Evolutionary conservation across 1,140 invertebrate species (phyloP), one percentile per base, ranked within the genome.

Genomic region (Phenacoccus solenopsis): DNA sequence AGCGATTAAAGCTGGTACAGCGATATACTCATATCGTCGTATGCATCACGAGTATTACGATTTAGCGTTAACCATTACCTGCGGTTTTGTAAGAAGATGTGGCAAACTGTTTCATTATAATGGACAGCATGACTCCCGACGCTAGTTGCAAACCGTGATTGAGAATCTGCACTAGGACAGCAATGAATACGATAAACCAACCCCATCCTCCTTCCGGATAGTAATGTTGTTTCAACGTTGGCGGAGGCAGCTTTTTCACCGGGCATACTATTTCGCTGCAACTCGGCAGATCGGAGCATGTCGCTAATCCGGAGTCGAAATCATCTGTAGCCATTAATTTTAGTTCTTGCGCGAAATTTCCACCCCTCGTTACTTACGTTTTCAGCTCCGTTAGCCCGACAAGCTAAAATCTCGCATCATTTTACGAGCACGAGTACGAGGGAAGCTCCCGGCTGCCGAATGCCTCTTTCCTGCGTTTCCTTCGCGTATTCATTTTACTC

Each of bases 171-270:
- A 83, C 82, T 25, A 83, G 73, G 32, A 85, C 78, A 21, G 81
- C 79, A 12, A 81, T 80, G 10, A 79, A 74, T 1, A 82, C 79
- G 49, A 87, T 79, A 70, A 86, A 78, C 85, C 85, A 87, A 16
- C 86, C 86, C 86, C 86, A 87, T 68, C 85, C 84, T 35, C 83
- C 85, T 75, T 87, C 86, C 0, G 86, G 86, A 73, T 86, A 87
- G 76, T 85, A 86, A 74, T 87, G 84, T 73, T 84, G 83, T 72
- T 76, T 78, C 73, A 84, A 79, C 12, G 81, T 82, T 68, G 74
- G 73, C 38, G 74, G 70, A 7, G 72, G 71, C 20, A 72, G 67
- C 24, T 69, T 72, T 21, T 71, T 69, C 56, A 73, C 71, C 38
- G 70, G 74, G 56, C 75, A 75, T 10, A 73, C 35, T 5, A 71